Percentiles rank a stretch among this genome's conserved stretches.
phyloP scores from a whole-genome alignment of 2,113 vertebrate species.

The Rhinichthys klamathensis region DNA sequence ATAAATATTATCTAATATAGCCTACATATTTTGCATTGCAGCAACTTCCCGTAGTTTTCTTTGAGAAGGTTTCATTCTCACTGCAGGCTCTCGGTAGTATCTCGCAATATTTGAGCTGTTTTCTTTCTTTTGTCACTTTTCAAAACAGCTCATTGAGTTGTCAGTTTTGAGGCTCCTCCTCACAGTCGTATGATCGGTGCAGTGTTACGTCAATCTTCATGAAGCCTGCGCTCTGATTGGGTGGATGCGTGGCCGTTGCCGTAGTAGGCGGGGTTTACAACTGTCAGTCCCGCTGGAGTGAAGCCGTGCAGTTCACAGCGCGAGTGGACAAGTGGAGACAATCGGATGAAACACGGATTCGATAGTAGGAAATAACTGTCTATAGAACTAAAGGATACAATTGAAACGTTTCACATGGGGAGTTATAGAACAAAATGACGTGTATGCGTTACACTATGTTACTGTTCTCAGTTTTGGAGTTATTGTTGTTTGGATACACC shows the following conservation, averaged over 20 bases:
- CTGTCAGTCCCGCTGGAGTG: slow-evolving; percentile 54
- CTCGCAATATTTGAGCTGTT: neutral
- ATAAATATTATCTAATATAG: no score
- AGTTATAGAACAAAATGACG: slow-evolving; percentile 45
- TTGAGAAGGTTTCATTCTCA: neutral
- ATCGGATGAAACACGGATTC: neutral
- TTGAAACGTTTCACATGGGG: slow-evolving; percentile 51
- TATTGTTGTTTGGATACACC: slow-evolving; percentile 49
- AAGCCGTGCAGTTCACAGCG: slow-evolving; percentile 15
- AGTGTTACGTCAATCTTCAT: neutral
- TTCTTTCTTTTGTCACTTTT: slow-evolving; percentile 17
- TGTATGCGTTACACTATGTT: slow-evolving; percentile 47
- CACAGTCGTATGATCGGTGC: slow-evolving; percentile 29
- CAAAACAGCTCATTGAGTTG: neutral
- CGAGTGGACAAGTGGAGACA: slow-evolving; percentile 23
- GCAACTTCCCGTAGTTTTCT: neutral
- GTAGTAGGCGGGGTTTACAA: slow-evolving; percentile 42
- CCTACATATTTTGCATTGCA: neutral
- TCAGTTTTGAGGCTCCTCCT: neutral
- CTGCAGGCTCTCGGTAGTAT: neutral
- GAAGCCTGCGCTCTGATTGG: slow-evolving; percentile 35
- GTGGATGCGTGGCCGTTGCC: neutral
- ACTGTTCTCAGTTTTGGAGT: slow-evolving; percentile 49
- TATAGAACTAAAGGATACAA: slow-evolving; percentile 25
- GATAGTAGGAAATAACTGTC: neutral